Evolutionary conservation across 2,113 vertebrate species (phyloP), one percentile per base, ranked within the genome.

Genomic region (Stomatorhinus ivindoensis): DNA sequence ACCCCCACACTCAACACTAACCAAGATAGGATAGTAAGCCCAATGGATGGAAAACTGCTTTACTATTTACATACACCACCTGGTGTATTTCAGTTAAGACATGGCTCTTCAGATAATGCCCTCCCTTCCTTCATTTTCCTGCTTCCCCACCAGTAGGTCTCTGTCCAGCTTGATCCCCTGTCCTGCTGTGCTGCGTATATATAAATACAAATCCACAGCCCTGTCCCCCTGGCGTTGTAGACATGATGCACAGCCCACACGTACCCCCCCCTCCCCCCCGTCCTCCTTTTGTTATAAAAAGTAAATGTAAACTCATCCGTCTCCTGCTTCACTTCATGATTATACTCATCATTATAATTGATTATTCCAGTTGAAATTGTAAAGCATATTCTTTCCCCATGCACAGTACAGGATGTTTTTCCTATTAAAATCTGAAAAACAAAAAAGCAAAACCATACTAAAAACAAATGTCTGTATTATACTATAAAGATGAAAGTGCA

Each of bases 401-500:
- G 93, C 94, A 95, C 94, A 95, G 94, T 93, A 95, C 92, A 95
- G 93, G 93, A 95, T 95, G 94, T 94, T 95, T 94, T 95, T 94
- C 87, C 89, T 90, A 85, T 90, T 88, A 42, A 88, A 88, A 85
- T 48, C 55, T 47, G 58, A 90, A 73, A 88, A 85, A 88, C 47
- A 83, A 27, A 69, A 90, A 61, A 88, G 83, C n/a, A 88, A 82
- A 90, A 90, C 83, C 76, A 82, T 85, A 53, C 93, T 94, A 95
- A 94, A 94, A 93, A 91, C 92, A 95, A 94, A 95, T 94, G 94
- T 95, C 95, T 95, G 95, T 95, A 95, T 94, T 92, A 95, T 95
- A 94, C 94, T 95, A 95, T 95, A 95, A 95, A 94, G 94, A 95
- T 95, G 95, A 95, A 95, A 95, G 94, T 95, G 95, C 95, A 95